These are phyloP conservation scores for Kryptolebias marmoratus DNA, from an alignment of 2,113 vertebrate species.

Conservation along the genomic window DNA sequence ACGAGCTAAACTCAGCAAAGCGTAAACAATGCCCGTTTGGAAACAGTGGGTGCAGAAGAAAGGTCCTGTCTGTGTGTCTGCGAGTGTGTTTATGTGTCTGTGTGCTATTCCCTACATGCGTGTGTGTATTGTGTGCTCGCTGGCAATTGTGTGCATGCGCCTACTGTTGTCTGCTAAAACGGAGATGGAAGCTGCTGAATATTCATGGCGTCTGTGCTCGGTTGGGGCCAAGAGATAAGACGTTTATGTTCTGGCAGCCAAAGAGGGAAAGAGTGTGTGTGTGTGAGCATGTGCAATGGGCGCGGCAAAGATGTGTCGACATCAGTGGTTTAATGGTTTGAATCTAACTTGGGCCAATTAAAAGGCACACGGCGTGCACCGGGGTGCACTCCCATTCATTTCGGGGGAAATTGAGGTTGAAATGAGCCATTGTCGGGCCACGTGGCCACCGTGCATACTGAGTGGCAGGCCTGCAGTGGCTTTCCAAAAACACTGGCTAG, in stretches of 20 bases:
- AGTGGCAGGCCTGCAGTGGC: slow-evolving; percentile 64
- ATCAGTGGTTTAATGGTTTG: slow-evolving; percentile 83
- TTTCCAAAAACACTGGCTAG: slow-evolving; percentile 58
- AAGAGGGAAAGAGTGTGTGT: slow-evolving; percentile 27
- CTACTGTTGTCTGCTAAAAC: slow-evolving; percentile 63
- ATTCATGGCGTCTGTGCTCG: slow-evolving; percentile 71
- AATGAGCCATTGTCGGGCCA: slow-evolving; percentile 80
- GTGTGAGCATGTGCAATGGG: slow-evolving; percentile 45
- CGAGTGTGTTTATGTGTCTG: slow-evolving; percentile 21
- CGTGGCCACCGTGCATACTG: slow-evolving; percentile 75
- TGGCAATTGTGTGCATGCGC: slow-evolving; percentile 23
- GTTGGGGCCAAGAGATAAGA: slow-evolving; percentile 74
- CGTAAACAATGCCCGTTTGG: slow-evolving; percentile 60
- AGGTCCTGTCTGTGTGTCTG: slow-evolving; percentile 15
- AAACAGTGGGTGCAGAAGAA: slow-evolving; percentile 52
- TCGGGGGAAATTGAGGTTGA: slow-evolving; percentile 82
- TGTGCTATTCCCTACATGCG: slow-evolving; percentile 5
- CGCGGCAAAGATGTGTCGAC: slow-evolving; percentile 69
- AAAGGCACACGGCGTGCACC: slow-evolving; percentile 72
- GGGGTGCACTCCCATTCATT: slow-evolving; percentile 78
- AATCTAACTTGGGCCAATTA: slow-evolving; percentile 82
- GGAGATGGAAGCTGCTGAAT: slow-evolving; percentile 75
- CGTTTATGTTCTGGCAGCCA: slow-evolving; percentile 66
- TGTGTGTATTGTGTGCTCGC: slow-evolving; percentile 12
- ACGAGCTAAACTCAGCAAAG: slow-evolving; percentile 66